Evolutionary conservation across 2,797 vertebrate species (phyloP).

Genomic region (Paguma larvata): DNA sequence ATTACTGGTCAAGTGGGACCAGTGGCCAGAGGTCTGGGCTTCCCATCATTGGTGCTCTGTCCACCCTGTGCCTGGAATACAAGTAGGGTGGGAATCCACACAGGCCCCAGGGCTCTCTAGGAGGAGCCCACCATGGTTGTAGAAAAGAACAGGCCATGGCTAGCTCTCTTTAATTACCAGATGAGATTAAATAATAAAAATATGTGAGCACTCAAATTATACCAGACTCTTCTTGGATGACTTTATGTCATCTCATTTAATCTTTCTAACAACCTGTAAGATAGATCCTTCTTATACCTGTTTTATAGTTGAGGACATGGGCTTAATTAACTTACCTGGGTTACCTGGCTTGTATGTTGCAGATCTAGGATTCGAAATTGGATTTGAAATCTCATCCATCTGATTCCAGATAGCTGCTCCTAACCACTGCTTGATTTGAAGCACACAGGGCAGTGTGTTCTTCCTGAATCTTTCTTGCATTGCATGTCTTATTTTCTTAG

Average conservation of each 20-base stretch:
- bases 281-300: not conserved
- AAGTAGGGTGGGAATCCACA: not conserved
- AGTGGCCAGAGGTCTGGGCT: not conserved
- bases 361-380: constrained; percentile 13
- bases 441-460: not conserved
- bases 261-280: constrained; percentile 9
- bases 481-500: not conserved
- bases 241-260: constrained; percentile 44
- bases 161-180: constrained; percentile 20
- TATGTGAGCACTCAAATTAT: constrained; percentile 44
- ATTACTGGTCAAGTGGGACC: constrained; percentile 15
- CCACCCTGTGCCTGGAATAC: not conserved
- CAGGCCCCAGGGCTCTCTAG: not conserved
- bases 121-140: not conserved
- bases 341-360: not conserved
- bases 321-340: constrained; percentile 53
- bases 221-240: not conserved
- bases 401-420: constrained; percentile 4
- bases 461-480: constrained; percentile 35
- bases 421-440: not conserved
- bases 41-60: not conserved
- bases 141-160: constrained; percentile 15
- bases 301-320: constrained; percentile 32
- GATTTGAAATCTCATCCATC: constrained; percentile 19
- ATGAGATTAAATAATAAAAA: constrained; percentile 59